phyloP scores from a whole-genome alignment of 2,888 invertebrate genomes.

The Metalampra italica region DNA sequence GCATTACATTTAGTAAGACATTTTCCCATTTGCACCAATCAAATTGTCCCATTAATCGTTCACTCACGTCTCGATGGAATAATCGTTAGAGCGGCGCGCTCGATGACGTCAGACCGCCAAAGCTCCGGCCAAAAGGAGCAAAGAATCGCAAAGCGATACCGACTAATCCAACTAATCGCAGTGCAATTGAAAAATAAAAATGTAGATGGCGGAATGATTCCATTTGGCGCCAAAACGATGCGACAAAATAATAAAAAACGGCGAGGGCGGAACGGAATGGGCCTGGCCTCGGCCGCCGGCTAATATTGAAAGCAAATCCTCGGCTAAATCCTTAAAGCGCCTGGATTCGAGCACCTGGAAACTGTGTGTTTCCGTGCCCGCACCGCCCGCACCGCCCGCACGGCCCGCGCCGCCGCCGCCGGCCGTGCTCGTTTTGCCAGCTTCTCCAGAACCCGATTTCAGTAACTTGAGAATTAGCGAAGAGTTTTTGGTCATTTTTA shows the following conservation, averaged over 20 bases:
- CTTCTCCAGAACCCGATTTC: no score
- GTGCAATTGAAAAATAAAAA: constrained; percentile 80
- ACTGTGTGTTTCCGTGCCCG: constrained; percentile 59
- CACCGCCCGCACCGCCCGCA: constrained; percentile 35
- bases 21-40: no score
- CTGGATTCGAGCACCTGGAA: constrained; percentile 75
- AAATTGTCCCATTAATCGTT: no score
- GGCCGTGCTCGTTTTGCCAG: constrained; percentile 2
- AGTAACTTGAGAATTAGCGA: no score
- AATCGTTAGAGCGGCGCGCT: constrained; percentile 39
- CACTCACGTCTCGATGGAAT: constrained; percentile 18
- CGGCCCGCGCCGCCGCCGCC: no score
- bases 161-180: constrained; percentile 78
- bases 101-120: constrained; percentile 55
- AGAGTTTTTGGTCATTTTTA: no score
- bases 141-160: constrained; percentile 75
- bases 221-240: constrained; percentile 78
- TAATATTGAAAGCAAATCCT: constrained; percentile 80
- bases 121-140: constrained; percentile 68
- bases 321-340: constrained; percentile 78
- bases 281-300: constrained; percentile 61
- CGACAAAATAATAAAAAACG: constrained; percentile 78
- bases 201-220: constrained; percentile 78
- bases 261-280: constrained; percentile 63
- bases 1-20: no score